These are phyloP conservation scores for Periophthalmus magnuspinnatus DNA, from an alignment of 2,797 vertebrate species.

Conservation along the genomic window DNA sequence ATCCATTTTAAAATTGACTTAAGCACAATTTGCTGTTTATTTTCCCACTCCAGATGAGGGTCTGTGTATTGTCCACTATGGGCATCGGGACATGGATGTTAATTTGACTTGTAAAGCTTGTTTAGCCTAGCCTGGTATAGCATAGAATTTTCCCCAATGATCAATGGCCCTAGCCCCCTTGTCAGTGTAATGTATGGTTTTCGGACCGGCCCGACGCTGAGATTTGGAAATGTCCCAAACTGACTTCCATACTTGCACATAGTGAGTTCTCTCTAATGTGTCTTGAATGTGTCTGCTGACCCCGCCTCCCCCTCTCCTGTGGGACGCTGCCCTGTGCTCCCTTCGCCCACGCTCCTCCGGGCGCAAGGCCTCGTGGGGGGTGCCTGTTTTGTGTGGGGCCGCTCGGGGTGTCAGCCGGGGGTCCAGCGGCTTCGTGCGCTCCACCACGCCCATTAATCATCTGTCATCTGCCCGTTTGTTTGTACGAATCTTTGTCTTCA, in stretches of 20 bases:
- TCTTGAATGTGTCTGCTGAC: conserved; percentile 23
- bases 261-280: conserved; percentile 17
- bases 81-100: too few relatives aligned
- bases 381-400: conserved; percentile 64
- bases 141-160: not conserved
- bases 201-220: not conserved
- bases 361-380: conserved; percentile 51
- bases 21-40: too few relatives aligned
- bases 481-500: conserved; percentile 70
- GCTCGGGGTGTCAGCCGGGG: conserved; percentile 61
- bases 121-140: too few relatives aligned
- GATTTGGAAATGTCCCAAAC: not conserved
- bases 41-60: too few relatives aligned
- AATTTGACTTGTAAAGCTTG: too few relatives aligned
- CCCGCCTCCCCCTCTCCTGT: conserved; percentile 41
- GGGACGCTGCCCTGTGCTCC: conserved; percentile 68
- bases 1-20: too few relatives aligned
- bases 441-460: conserved; percentile 74
- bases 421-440: conserved; percentile 54
- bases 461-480: conserved; percentile 69
- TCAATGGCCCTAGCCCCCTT: not conserved
- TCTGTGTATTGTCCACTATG: too few relatives aligned
- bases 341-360: conserved; percentile 71
- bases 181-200: not conserved
- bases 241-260: not conserved